These are phyloP conservation scores for Enteromius viviparus DNA, from an alignment of 2,797 vertebrate species.

Conservation along the genomic window DNA sequence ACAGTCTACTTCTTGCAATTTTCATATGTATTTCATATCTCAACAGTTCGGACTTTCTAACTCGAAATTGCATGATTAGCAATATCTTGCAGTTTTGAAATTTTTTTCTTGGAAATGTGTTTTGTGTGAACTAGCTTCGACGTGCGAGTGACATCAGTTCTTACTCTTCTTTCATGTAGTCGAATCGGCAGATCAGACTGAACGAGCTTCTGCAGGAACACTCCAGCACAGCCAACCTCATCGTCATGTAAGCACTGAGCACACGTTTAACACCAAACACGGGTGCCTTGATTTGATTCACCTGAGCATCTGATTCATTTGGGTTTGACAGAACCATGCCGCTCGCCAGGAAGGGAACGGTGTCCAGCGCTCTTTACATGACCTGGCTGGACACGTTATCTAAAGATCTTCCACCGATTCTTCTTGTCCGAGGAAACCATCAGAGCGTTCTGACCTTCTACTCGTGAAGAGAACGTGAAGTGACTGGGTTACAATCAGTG, in stretches of 20 bases:
- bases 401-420: constrained; percentile 89
- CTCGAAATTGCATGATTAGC: neutral
- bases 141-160: neutral
- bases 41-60: neutral
- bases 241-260: constrained; percentile 92
- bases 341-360: constrained; percentile 91
- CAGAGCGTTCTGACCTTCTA: constrained; percentile 99
- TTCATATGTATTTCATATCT: no score
- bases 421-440: constrained; percentile 94
- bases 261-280: neutral
- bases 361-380: constrained; percentile 96
- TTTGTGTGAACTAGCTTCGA: neutral
- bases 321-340: constrained; percentile 87
- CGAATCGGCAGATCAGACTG: constrained; percentile 91
- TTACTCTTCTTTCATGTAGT: constrained; percentile 76
- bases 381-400: constrained; percentile 93
- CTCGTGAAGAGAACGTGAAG: constrained; percentile 77
- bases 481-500: constrained; percentile 46
- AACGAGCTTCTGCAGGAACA: constrained; percentile 96
- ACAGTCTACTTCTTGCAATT: no score
- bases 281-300: neutral
- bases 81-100: neutral
- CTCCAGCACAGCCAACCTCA: constrained; percentile 90
- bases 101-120: neutral
- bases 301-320: neutral